Conservation (phyloP, 1,140 invertebrate genomes). For the Cardiocondyla obscurior region DNA sequence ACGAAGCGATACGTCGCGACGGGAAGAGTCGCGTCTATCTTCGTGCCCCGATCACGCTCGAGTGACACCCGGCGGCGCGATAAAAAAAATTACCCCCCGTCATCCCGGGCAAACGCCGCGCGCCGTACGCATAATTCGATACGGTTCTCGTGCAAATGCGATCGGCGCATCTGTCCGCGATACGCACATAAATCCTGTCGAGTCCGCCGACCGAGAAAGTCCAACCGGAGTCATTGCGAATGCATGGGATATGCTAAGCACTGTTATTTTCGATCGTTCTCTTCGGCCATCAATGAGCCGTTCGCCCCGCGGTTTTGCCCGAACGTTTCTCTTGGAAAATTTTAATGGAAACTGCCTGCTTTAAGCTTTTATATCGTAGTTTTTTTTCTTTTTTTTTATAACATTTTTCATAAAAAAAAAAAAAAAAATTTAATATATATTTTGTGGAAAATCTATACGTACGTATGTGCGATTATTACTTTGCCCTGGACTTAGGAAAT, state of each 20-base stretch:
- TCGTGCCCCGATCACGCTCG: slow-evolving; percentile 35
- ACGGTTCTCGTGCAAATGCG: slow-evolving; percentile 49
- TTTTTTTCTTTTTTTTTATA: no score
- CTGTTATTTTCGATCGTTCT: slow-evolving; percentile 38
- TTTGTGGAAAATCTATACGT: no score
- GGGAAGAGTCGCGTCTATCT: slow-evolving; percentile 38
- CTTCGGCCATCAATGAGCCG: slow-evolving; percentile 34
- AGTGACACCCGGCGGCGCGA: slow-evolving; percentile 18
- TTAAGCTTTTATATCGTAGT: no score
- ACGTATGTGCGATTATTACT: not conserved
- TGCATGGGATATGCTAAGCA: slow-evolving; percentile 63
- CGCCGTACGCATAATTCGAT: slow-evolving; percentile 37
- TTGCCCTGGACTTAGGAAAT: not conserved
- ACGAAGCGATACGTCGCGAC: slow-evolving; percentile 33
- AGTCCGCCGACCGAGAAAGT: slow-evolving; percentile 24
- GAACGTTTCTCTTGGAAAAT: no score
- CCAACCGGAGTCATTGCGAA: slow-evolving; percentile 46
- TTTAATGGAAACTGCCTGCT: no score
- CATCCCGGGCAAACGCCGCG: slow-evolving; percentile 8
- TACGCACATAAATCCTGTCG: slow-evolving; percentile 39
- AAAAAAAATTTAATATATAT: no score
- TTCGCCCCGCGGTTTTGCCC: slow-evolving; percentile 11
- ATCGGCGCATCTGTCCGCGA: slow-evolving; percentile 26
- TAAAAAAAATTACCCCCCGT: slow-evolving; percentile 44
- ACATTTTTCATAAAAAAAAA: no score